phyloP scores from a whole-genome alignment of 2,888 invertebrate genomes.

The Drosophila cognata region DNA sequence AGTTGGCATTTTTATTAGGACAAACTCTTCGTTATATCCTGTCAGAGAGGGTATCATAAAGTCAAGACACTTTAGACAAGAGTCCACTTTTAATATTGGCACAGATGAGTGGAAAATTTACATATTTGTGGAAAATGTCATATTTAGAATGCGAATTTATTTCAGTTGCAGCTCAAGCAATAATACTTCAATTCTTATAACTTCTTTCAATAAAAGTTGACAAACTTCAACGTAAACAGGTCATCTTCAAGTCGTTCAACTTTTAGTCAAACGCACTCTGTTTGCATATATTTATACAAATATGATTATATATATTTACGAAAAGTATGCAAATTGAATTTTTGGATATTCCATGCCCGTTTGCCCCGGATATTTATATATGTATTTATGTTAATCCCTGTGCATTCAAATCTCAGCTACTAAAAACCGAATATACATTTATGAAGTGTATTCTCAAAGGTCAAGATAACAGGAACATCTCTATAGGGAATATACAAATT shows the following conservation, averaged over 20 bases:
- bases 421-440: not conserved
- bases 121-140: not conserved
- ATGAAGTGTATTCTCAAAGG: not conserved
- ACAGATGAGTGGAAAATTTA: not conserved
- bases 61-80: not conserved
- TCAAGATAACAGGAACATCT: not conserved
- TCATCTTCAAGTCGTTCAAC: not conserved
- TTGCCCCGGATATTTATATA: not conserved
- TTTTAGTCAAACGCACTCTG: not conserved
- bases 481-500: not conserved
- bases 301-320: slow-evolving; percentile 5
- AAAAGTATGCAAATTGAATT: slow-evolving; percentile 6
- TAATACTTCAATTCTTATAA: too few species aligned
- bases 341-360: not conserved
- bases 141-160: not conserved
- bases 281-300: not conserved
- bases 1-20: slow-evolving; percentile 12
- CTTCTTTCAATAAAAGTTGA: not conserved
- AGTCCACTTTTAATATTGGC: not conserved
- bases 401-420: slow-evolving; percentile 24
- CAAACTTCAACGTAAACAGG: not conserved
- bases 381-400: slow-evolving; percentile 30
- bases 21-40: not conserved
- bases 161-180: not conserved
- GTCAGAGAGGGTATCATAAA: not conserved